phyloP scores from a whole-genome alignment of 2,797 vertebrate species.

The Micropoecilia bifurca region DNA sequence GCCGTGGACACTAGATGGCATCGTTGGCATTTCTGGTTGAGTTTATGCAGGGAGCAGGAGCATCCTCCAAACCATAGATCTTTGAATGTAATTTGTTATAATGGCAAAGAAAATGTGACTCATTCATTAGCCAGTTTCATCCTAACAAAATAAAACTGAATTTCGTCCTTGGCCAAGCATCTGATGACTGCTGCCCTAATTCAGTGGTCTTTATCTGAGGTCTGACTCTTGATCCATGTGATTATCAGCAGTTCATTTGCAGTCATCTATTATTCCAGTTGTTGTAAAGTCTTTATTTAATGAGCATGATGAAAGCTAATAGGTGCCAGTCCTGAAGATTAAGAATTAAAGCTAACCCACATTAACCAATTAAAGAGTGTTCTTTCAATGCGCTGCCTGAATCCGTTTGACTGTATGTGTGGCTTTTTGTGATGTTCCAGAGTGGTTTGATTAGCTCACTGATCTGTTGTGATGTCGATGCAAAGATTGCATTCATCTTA shows the following conservation, averaged over 20 bases:
- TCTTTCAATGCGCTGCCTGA: background rate
- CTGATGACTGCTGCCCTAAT: conserved; percentile 9
- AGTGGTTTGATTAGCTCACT: background rate
- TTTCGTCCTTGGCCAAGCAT: conserved; percentile 16
- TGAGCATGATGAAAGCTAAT: conserved; percentile 12
- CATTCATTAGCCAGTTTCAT: conserved; percentile 32
- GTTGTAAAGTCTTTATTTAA: conserved; percentile 20
- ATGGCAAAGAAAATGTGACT: conserved; percentile 33
- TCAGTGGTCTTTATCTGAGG: conserved; percentile 8
- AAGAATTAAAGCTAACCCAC: conserved; percentile 7
- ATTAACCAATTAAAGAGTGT: conserved; percentile 6
- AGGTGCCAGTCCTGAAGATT: conserved; percentile 6
- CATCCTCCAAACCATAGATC: conserved; percentile 27
- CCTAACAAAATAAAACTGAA: conserved; percentile 35
- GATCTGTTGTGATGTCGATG: conserved; percentile 20
- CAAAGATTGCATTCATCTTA: conserved; percentile 28
- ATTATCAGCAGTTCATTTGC: conserved; percentile 31
- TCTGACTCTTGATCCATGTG: conserved; percentile 1
- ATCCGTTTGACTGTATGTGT: conserved; percentile 9
- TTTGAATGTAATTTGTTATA: conserved; percentile 38
- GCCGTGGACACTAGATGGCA: conserved; percentile 74
- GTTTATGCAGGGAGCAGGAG: conserved; percentile 5
- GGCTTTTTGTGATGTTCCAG: conserved; percentile 19
- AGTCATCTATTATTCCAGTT: conserved; percentile 24
- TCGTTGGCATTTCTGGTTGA: conserved; percentile 41